Base-by-base conservation (phyloP, 1,140 invertebrate species). In the Kradibia gibbosae region DNA sequence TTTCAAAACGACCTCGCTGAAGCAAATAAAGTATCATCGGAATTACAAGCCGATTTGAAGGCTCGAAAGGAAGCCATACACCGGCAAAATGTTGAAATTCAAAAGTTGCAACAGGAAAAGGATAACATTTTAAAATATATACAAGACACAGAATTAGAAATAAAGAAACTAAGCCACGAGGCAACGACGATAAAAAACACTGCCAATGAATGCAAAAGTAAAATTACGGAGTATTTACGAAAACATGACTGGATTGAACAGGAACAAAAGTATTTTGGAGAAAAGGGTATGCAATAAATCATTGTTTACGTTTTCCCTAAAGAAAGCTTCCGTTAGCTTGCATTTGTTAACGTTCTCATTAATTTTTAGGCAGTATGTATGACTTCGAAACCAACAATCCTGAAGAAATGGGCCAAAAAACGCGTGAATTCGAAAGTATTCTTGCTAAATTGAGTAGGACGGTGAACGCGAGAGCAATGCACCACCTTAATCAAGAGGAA, bases 401-500 rank as follows among this genome's bases (percentile, higher is more conserved):
- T 36, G 74, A 91, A 87, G 83, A 92, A 88, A 85, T 93, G 83
- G 92, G 93, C 89, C 87, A 91, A 87, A 91, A 95, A 84, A 88
- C 94, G 31, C 86, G 86, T 10, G 91, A 94, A 85, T 88, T 97
- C 20, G 90, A 94, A 86, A 94, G 95, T 82, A 91, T 92, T 3
- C 94, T 95, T 80, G 94, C 95, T 72, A 95, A 95, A 89, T 92
- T 98, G 84, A 94, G 95, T 39, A 93, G 95, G 83, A 95, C 93
- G 83, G 94, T 98, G 8, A 98, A 98, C 89, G 94, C 95, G 78
- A 93, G 96, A 85, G 97, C 97, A 8, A 97, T 98, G 92, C 95
- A 94, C 88, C 93, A 97, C 87, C 92, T 98, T 62, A 95, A 94
- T 48, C 95, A 96, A 86, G 96, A 97, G 88, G 96, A 98, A 91